Evolutionary conservation across 2,113 vertebrate species (phyloP).

Genomic region (Beaufortia kweichowensis): DNA sequence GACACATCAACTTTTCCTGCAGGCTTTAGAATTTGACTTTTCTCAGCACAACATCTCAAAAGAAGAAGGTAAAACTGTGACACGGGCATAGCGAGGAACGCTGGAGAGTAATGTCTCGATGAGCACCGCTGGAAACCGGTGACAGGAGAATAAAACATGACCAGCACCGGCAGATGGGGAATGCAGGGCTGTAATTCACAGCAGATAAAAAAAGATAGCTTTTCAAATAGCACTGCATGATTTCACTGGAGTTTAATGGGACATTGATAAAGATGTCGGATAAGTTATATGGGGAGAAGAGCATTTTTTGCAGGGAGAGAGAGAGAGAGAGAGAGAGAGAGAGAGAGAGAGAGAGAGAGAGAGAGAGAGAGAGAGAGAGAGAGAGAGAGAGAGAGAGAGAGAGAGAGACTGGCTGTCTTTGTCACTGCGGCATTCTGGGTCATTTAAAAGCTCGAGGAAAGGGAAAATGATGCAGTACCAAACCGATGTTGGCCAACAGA

Average conservation of each 20-base stretch:
- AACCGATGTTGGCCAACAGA: not conserved
- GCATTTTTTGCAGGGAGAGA: not conserved
- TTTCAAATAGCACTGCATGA: constrained; percentile 45
- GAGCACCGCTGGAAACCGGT: constrained; percentile 53
- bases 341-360: too few species aligned
- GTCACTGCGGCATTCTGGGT: constrained; percentile 32
- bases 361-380: too few species aligned
- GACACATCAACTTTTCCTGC: not conserved
- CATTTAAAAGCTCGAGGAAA: constrained; percentile 46
- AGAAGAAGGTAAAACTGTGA: not conserved
- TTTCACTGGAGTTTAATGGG: constrained; percentile 55
- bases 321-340: too few species aligned
- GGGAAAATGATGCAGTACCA: constrained; percentile 1
- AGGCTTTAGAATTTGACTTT: too few species aligned
- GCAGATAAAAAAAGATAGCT: constrained; percentile 44
- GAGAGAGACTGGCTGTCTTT: constrained; percentile 1
- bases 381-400: too few species aligned
- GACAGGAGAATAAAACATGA: constrained; percentile 54
- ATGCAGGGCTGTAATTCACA: constrained; percentile 38
- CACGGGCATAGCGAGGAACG: not conserved
- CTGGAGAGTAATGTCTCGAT: constrained; percentile 11
- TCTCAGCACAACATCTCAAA: not conserved
- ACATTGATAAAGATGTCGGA: constrained; percentile 46
- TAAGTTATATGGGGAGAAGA: constrained; percentile 29
- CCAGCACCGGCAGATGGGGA: constrained; percentile 21